Evolutionary conservation across 1,140 invertebrate genomes (phyloP), one percentile per base, ranked within the genome.

Genomic region (Bombus waltoni): DNA sequence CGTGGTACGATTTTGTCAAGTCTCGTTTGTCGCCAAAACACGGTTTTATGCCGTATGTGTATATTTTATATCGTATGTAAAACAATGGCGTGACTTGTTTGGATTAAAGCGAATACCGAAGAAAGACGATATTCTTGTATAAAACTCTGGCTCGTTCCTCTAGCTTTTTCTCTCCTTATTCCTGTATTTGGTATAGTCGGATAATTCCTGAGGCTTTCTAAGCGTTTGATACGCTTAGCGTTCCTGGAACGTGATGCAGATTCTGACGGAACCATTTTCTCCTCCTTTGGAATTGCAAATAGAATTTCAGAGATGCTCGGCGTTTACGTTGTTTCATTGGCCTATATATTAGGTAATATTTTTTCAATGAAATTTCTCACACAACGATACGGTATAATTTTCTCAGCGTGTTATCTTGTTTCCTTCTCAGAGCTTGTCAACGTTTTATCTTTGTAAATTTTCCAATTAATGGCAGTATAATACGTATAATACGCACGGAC

Each of bases 141-240:
- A 53, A 53, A 53, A 53, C 47, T 22, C 18, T 53, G 18, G 47
- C 22, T 8, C 47, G 22, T 53, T 53, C 1, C 18, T 53, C 18
- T 22, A 53, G 18, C 22, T 70, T 10, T 1, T 18, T 22, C 5
- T 13, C 25, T 28, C 11, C 10, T 6, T 25, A 8, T 68, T 32
- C 9, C 66, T 6, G 25, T 42, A 40, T 42, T 25, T 72, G 13
- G 40, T n/a, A 42, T 42, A 42, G 70, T 15, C 25, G 13, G 28
- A 72, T 72, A 42, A 72, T 72, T 72, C 70, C 70, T 42, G 13
- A 42, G 28, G 70, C 40, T 72, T 44, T 72, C 70, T 72, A 72
- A 42, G 40, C 70, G 40, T n/a, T 72, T 42, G 70, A 72, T 42
- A 72, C 40, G 40, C 40, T 72, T 72, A 44, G 70, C 3, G 70